Base-by-base conservation (phyloP, 2,888 invertebrate species). In the Erebia aethiops region DNA sequence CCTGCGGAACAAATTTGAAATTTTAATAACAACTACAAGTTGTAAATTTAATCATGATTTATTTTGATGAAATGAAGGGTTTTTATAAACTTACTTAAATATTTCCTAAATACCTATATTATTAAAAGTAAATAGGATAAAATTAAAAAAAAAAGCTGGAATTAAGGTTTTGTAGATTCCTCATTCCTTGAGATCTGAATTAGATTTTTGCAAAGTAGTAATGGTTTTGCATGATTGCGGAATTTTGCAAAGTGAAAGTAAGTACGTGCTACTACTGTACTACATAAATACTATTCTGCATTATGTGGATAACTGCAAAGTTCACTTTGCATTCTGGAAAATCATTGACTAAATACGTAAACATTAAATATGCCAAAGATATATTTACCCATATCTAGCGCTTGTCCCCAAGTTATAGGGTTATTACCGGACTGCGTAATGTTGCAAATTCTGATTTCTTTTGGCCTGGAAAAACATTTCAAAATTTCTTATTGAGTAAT, bases 381-480 rank as follows among this genome's bases (percentile, higher is more conserved):
- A 52, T 52, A 60, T 52, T 67, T 71, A 81, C 96, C 96, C 71
- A 95, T 94, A 70, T 96, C 95, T 73, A 98, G 92, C 57, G 97
- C 96, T 70, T 96, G 94, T 1, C 96, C 97, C 99, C 99, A 99
- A 0, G 96, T 96, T 60, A 98, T 87, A 0, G 97, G 96, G 77
- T 98, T 97, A 58, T 96, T 94, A 9, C 94, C 94, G 0, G 97
- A 96, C 21, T 96, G 95, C 8, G 97, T 97, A 71, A 97, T 94
- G 84, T 98, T 98, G 87, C 96, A 96, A n/a, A 97, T 94, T 16
- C 94, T 87, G 0, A 94, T 85, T 61, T 94, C 88, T 71, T 85
- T 82, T 0, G 94, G 89, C 60, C 94, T 94, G 87, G 51, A 88
- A 90, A 69, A 43, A 52, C 60, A 71, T n/a, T 13, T 60, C 8